Percentiles rank a stretch among this genome's conserved stretches.
These are phyloP conservation scores for Sturnus vulgaris DNA, from an alignment of 2,113 vertebrate genomes.

Conservation along the genomic window DNA sequence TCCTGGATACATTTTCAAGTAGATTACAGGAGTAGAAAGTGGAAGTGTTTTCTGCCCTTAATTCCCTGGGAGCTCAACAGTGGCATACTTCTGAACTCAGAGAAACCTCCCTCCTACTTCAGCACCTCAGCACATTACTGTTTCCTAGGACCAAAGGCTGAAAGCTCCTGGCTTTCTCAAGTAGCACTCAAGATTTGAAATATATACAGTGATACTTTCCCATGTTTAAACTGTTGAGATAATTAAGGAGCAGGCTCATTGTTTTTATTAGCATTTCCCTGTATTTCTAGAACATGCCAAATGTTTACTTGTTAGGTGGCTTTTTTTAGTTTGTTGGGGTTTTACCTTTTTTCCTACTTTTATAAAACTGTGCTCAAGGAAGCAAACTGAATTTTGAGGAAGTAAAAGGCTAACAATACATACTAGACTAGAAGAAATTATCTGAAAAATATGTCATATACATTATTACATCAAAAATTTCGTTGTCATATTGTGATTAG, in stretches of 20 bases:
- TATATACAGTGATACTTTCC: background rate
- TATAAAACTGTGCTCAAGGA: background rate
- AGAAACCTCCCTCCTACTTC: background rate
- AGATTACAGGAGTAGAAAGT: background rate
- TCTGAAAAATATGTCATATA: background rate
- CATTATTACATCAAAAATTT: background rate
- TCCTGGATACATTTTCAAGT: background rate
- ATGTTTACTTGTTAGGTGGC: background rate
- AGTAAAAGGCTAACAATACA: background rate
- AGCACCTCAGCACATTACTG: background rate
- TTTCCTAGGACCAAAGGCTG: background rate
- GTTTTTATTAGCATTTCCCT: background rate
- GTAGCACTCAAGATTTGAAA: background rate
- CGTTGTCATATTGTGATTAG: background rate
- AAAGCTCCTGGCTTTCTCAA: background rate
- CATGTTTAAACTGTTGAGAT: background rate
- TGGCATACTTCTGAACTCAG: background rate
- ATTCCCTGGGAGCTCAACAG: background rate
- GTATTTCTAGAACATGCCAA: background rate
- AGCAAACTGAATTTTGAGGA: background rate
- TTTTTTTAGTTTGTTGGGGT: background rate
- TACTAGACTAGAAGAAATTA: background rate
- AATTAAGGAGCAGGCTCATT: background rate
- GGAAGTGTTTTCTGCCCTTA: background rate
- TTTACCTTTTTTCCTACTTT: background rate